A percentile compares a stretch with the other conserved stretches of the same genome.
These are phyloP conservation scores for Scrobipalpa atriplicella DNA, from an alignment of 2,888 invertebrate genomes.

Conservation along the genomic window DNA sequence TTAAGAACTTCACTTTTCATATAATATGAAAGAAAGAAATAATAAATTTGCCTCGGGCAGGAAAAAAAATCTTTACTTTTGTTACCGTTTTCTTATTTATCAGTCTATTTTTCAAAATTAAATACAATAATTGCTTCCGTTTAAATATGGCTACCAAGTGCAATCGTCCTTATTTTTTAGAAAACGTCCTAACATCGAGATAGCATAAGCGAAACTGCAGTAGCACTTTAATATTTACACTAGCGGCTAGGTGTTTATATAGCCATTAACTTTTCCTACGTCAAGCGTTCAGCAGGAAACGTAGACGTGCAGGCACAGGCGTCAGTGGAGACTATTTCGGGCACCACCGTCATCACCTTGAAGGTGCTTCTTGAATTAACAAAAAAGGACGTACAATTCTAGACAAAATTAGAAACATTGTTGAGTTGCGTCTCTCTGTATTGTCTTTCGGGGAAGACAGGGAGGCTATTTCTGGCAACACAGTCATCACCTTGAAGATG, in stretches of 20 bases:
- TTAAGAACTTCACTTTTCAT: too few relatives aligned
- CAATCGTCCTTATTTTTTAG: too few relatives aligned
- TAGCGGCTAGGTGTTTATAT: slow-evolving; percentile 46
- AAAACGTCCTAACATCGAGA: background rate
- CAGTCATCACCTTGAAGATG: slow-evolving; percentile 62
- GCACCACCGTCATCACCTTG: slow-evolving; percentile 58
- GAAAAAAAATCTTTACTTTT: too few relatives aligned
- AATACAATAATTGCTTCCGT: too few relatives aligned
- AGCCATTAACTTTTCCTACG: slow-evolving; percentile 69
- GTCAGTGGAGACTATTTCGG: slow-evolving; percentile 69
- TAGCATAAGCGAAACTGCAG: slow-evolving; percentile 31
- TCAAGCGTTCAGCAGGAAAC: slow-evolving; percentile 61
- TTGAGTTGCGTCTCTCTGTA: too few relatives aligned
- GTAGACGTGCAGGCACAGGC: slow-evolving; percentile 62
- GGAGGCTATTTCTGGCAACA: slow-evolving; percentile 65
- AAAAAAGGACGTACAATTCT: slow-evolving; percentile 34
- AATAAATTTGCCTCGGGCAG: too few relatives aligned
- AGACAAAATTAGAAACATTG: too few relatives aligned
- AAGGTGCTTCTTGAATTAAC: slow-evolving; percentile 60
- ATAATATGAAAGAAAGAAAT: too few relatives aligned
- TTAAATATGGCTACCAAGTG: too few relatives aligned
- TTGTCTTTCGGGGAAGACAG: too few relatives aligned
- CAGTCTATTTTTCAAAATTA: too few relatives aligned
- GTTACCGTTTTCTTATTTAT: too few relatives aligned
- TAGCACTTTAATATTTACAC: slow-evolving; percentile 10